phyloP scores from a whole-genome alignment of 2,797 vertebrate genomes.

The Linurgus olivaceus region DNA sequence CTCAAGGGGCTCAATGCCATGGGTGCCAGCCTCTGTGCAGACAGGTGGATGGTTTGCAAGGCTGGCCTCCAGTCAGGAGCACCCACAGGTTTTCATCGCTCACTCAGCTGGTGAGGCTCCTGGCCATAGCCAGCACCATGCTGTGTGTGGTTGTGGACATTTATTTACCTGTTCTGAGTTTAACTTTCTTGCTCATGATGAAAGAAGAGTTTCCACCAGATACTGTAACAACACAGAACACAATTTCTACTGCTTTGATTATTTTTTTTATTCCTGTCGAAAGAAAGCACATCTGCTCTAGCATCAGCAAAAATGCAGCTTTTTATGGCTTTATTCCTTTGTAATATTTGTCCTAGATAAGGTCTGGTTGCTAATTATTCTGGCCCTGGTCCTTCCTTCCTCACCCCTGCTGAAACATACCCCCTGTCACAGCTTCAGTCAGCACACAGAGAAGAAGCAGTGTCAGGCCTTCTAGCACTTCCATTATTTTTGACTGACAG shows the following conservation, averaged over 20 bases:
- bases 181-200: background rate
- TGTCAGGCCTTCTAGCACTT: background rate
- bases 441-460: background rate
- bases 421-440: background rate
- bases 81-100: background rate
- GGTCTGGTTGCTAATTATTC: background rate
- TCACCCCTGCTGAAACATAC: background rate
- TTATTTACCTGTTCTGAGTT: background rate
- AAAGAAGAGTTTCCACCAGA: background rate
- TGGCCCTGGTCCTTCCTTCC: background rate
- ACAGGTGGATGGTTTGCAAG: background rate
- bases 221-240: background rate
- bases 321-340: background rate
- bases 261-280: background rate
- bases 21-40: background rate
- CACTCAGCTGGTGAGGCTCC: fast-evolving
- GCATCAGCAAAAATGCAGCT: background rate
- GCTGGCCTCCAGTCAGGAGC: fast-evolving
- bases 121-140: fast-evolving
- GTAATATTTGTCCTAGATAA: background rate
- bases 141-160: background rate
- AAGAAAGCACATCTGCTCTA: background rate
- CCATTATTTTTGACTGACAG: conserved; percentile 28
- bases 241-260: background rate
- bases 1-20: fast-evolving